phyloP scores from a whole-genome alignment of 1,140 invertebrate species.

The Pissodes strobi region DNA sequence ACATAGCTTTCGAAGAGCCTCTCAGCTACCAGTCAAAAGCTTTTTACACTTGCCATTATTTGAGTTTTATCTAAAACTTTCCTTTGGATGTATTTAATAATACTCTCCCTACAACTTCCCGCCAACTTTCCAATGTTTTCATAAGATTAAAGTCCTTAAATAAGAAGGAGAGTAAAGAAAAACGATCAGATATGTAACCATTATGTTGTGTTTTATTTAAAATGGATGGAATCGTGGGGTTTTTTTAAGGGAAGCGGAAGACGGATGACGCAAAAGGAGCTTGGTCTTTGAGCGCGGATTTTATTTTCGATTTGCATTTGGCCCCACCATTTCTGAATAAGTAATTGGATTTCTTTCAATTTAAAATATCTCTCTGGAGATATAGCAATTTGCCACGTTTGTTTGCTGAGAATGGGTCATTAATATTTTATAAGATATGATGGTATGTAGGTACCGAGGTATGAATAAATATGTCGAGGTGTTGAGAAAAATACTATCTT shows the following conservation, averaged over 20 bases:
- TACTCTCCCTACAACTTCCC: no score
- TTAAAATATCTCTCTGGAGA: background rate
- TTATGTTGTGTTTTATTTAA: conserved; percentile 30
- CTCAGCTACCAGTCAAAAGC: no score
- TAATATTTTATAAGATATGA: no score
- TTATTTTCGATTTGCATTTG: conserved; percentile 29
- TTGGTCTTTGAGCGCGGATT: conserved; percentile 21
- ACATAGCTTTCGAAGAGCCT: no score
- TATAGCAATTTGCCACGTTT: conserved; percentile 11
- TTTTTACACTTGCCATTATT: no score
- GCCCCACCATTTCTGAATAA: conserved; percentile 7
- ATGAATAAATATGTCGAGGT: no score
- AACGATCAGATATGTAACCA: conserved; percentile 22
- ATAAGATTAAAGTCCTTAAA: conserved; percentile 22
- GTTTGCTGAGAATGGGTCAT: no score
- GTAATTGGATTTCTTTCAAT: conserved; percentile 26
- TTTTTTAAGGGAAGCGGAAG: conserved; percentile 10
- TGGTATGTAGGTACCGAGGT: no score
- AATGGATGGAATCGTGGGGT: conserved; percentile 20
- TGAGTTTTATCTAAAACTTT: no score
- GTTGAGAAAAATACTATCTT: no score
- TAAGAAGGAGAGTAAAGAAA: conserved; percentile 11
- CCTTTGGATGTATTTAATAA: no score
- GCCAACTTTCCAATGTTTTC: background rate
- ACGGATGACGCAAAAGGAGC: conserved; percentile 8